A percentile compares a stretch with the other conserved stretches of the same genome.
phyloP scores from a whole-genome alignment of 2,113 vertebrate species.

The Oxyura jamaicensis region DNA sequence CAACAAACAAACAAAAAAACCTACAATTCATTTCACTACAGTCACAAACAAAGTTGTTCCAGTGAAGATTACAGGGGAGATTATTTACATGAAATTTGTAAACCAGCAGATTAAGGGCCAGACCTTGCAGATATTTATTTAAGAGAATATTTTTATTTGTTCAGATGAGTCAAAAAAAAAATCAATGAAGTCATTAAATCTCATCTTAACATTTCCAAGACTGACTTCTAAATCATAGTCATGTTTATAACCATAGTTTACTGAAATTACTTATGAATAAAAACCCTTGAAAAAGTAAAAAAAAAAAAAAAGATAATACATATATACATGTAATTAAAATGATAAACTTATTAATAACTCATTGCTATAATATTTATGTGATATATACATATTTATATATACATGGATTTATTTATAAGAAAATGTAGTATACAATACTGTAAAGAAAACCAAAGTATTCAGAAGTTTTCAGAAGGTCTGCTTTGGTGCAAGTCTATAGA shows the following conservation, averaged over 20 bases:
- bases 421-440: background rate
- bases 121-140: background rate
- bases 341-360: background rate
- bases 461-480: background rate
- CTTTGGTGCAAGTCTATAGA: background rate
- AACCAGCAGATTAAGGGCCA: accelerated
- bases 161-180: background rate
- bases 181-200: background rate
- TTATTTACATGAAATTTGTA: background rate
- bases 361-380: background rate
- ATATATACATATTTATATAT: background rate
- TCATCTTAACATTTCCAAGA: background rate
- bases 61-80: background rate
- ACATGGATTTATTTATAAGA: background rate
- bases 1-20: background rate
- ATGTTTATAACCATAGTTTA: background rate
- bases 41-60: background rate
- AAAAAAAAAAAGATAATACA: background rate
- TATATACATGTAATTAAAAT: background rate
- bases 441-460: background rate
- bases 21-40: accelerated
- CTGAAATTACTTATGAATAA: background rate
- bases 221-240: background rate
- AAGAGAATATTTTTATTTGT: background rate
- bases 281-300: background rate